phyloP scores from a whole-genome alignment of 2,113 vertebrate species.

The Irena cyanogastra region DNA sequence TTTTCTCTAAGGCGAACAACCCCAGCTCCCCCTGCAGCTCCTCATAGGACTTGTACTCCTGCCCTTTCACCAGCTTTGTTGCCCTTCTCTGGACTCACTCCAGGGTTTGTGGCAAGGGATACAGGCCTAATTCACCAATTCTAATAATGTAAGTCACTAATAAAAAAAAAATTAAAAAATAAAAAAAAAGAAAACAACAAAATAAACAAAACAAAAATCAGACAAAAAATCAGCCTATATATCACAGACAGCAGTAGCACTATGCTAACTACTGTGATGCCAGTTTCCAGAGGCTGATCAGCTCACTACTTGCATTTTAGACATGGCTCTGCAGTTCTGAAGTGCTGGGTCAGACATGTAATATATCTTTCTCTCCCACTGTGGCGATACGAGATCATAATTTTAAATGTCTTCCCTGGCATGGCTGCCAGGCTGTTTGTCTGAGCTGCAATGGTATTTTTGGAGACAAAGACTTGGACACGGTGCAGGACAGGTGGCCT shows the following conservation, averaged over 20 bases:
- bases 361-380: conserved; percentile 17
- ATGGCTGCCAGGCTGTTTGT: conserved; percentile 43
- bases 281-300: not conserved
- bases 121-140: not conserved
- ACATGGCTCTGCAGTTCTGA: not conserved
- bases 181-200: not conserved
- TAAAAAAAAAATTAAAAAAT: not conserved
- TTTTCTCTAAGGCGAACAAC: not conserved
- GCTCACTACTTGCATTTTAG: not conserved
- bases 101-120: not conserved
- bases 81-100: not conserved
- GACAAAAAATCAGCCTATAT: not conserved
- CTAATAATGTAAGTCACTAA: not conserved
- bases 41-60: not conserved
- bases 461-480: conserved; percentile 59
- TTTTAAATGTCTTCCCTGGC: conserved; percentile 55
- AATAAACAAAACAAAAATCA: not conserved
- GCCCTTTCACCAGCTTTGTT: not conserved
- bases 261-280: not conserved
- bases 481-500: conserved; percentile 52
- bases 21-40: not conserved
- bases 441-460: conserved; percentile 61
- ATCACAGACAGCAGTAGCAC: not conserved
- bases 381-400: not conserved
- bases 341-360: not conserved